phyloP scores from a whole-genome alignment of 30 jellyfish, hydroid and myxozoan species.

The Turritopsis rubra region DNA sequence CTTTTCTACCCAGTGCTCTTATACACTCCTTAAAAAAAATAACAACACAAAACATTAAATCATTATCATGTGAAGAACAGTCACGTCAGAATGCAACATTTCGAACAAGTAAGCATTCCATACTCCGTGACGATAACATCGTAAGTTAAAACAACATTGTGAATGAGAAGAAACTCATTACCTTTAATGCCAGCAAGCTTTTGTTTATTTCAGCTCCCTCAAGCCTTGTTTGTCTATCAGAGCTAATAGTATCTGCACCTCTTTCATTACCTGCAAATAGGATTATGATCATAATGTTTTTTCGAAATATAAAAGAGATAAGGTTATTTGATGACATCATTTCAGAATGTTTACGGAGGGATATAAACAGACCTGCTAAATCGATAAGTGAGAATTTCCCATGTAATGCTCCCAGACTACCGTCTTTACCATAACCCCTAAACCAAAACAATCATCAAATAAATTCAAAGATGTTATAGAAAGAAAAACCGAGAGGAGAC shows the following conservation, averaged over 20 bases:
- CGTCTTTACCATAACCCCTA: conserved; percentile 84
- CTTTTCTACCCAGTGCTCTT: conserved; percentile 91
- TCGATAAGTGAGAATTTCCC: conserved; percentile 94
- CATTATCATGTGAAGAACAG: neutral
- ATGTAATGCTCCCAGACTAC: conserved; percentile 61
- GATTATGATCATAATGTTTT: neutral
- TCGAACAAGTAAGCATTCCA: neutral
- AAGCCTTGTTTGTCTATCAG: conserved; percentile 93
- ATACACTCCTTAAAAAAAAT: conserved; percentile 68
- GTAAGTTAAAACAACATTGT: neutral
- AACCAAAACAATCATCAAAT: neutral
- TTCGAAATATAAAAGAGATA: no score
- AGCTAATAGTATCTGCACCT: conserved; percentile 95
- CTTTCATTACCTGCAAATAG: conserved; percentile 73
- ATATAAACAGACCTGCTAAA: conserved; percentile 60
- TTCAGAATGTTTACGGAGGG: neutral
- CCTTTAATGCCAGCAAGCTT: conserved; percentile 85
- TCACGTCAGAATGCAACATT: neutral
- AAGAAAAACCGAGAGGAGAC: no score
- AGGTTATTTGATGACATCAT: no score
- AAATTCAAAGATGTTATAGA: neutral
- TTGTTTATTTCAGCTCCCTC: conserved; percentile 98
- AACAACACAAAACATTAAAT: neutral
- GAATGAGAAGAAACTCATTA: neutral
- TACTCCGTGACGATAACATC: no score